phyloP scores from a whole-genome alignment of 2,888 invertebrate genomes.

The Torymus auratus region DNA sequence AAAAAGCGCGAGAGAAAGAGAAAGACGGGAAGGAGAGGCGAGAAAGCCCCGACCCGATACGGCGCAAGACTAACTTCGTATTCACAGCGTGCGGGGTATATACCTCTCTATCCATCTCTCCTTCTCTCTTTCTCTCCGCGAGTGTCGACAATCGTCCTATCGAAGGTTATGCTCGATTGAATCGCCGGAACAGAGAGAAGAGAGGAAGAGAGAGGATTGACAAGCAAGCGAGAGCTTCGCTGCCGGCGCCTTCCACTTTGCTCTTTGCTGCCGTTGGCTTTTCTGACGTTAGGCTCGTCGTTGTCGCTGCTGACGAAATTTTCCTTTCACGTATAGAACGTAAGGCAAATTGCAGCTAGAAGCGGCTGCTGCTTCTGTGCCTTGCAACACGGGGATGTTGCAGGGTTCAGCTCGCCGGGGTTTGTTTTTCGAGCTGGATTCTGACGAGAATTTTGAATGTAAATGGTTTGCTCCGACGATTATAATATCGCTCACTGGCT shows the following conservation, averaged over 20 bases:
- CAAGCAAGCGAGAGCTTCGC: slow-evolving; percentile 9
- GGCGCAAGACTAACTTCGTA: slow-evolving; percentile 60
- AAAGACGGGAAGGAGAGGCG: background rate
- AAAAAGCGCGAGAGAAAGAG: slow-evolving; percentile 4
- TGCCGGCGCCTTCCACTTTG: background rate
- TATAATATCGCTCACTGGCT: no score
- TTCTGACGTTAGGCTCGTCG: slow-evolving; percentile 12
- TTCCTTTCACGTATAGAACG: background rate
- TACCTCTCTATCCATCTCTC: slow-evolving; percentile 11
- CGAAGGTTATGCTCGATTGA: slow-evolving; percentile 61
- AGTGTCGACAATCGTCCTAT: slow-evolving; percentile 61
- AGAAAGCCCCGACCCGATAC: slow-evolving; percentile 39
- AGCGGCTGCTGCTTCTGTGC: background rate
- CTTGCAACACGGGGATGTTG: no score
- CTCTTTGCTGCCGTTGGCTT: slow-evolving; percentile 21
- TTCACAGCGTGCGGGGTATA: slow-evolving; percentile 54
- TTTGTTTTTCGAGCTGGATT: no score
- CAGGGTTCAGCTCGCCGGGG: no score
- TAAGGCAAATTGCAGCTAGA: background rate
- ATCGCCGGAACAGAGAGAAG: slow-evolving; percentile 1
- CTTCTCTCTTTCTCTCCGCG: background rate
- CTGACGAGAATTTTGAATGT: no score
- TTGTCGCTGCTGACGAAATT: background rate
- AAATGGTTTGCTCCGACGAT: no score
- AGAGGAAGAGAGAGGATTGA: slow-evolving; percentile 26